These are phyloP conservation scores for Ruditapes philippinarum DNA, from an alignment of 1,140 invertebrate genomes.

Conservation along the genomic window DNA sequence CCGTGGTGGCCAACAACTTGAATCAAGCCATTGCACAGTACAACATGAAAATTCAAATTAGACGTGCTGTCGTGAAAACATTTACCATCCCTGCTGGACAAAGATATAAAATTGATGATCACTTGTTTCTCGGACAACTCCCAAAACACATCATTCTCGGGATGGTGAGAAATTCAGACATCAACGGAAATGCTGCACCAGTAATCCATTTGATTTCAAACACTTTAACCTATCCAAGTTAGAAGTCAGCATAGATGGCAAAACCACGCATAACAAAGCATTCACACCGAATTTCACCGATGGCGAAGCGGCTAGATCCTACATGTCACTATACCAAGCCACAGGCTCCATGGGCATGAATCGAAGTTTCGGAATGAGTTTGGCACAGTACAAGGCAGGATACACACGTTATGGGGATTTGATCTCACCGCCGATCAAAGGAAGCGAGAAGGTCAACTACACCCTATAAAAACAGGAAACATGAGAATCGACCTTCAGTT, in stretches of 20 bases:
- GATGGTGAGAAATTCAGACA: neutral
- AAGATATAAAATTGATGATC: neutral
- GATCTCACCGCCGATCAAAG: constrained; percentile 1
- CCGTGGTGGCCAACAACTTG: neutral
- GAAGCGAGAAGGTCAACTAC: neutral
- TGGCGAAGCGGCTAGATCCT: neutral
- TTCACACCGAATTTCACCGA: neutral
- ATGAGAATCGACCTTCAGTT: neutral
- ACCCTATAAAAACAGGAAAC: too few relatives aligned
- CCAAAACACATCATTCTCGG: neutral
- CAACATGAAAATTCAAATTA: neutral
- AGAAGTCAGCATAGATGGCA: neutral
- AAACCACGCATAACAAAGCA: neutral
- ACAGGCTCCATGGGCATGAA: neutral
- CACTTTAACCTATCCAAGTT: neutral
- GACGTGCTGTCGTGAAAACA: neutral
- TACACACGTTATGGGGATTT: neutral
- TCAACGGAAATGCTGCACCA: neutral
- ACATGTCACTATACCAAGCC: constrained; percentile 5
- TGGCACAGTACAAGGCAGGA: neutral
- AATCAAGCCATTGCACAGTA: neutral
- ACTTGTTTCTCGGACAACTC: neutral
- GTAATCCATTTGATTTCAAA: neutral
- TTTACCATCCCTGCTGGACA: neutral
- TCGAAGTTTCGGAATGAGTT: neutral